These are phyloP conservation scores for Festucalex cinctus DNA, from an alignment of 2,113 vertebrate species.

Conservation along the genomic window DNA sequence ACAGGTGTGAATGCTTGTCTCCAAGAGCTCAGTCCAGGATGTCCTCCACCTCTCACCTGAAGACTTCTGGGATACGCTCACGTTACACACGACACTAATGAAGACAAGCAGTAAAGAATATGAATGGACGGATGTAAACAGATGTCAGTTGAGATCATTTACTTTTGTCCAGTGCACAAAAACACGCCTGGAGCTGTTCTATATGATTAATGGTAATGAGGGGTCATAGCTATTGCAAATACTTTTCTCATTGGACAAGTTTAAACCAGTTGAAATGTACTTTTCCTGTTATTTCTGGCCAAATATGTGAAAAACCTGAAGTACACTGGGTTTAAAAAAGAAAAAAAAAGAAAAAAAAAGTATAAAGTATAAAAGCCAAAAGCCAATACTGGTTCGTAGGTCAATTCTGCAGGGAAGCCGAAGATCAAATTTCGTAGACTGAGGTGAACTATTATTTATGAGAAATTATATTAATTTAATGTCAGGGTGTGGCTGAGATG, in stretches of 20 bases:
- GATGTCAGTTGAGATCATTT: slow-evolving; percentile 1
- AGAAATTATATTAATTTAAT: too few relatives aligned
- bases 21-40: too few relatives aligned
- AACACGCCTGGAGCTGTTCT: background rate
- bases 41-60: too few relatives aligned
- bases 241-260: slow-evolving; percentile 2
- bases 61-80: too few relatives aligned
- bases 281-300: slow-evolving; percentile 7
- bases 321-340: slow-evolving; percentile 12
- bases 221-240: slow-evolving; percentile 5
- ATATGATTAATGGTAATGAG: slow-evolving; percentile 27
- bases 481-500: too few relatives aligned
- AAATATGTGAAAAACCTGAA: background rate
- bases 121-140: slow-evolving; percentile 4
- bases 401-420: background rate
- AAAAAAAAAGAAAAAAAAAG: background rate
- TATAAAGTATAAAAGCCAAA: too few relatives aligned
- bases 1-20: too few relatives aligned
- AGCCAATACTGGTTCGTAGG: background rate
- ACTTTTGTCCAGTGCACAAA: background rate
- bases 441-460: too few relatives aligned
- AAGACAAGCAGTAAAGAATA: too few relatives aligned
- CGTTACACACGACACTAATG: too few relatives aligned
- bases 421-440: too few relatives aligned
- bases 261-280: slow-evolving; percentile 19